Evolutionary conservation across 2,113 vertebrate genomes (phyloP).

Genomic region (Motacilla alba): DNA sequence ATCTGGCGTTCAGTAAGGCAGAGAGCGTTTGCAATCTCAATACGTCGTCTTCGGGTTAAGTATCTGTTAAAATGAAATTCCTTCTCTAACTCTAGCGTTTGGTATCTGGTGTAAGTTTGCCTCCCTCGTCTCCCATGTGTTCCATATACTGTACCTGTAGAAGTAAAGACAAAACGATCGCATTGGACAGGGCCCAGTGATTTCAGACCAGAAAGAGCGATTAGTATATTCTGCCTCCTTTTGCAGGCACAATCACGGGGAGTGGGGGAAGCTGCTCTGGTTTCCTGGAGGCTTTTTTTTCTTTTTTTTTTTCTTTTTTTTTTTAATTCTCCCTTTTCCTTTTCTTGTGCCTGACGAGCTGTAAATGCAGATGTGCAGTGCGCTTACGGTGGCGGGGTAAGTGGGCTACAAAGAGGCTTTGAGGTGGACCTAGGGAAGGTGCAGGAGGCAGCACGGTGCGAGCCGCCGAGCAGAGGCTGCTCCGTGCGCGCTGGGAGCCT

Average conservation of each 20-base stretch:
- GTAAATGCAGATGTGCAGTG: neutral
- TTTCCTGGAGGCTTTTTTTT: neutral
- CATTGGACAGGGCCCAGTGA: slow-evolving; percentile 53
- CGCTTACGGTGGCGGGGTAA: neutral
- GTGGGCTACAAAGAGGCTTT: neutral
- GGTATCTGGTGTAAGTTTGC: slow-evolving; percentile 84
- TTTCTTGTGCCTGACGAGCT: neutral
- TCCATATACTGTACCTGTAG: slow-evolving; percentile 81
- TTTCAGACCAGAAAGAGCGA: slow-evolving; percentile 39
- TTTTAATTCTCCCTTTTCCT: neutral
- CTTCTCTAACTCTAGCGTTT: slow-evolving; percentile 86
- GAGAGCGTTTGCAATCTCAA: slow-evolving; percentile 84
- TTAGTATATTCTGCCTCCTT: neutral
- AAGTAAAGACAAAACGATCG: slow-evolving; percentile 65
- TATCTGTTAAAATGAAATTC: slow-evolving; percentile 88
- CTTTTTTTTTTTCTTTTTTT: neutral
- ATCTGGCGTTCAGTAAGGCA: slow-evolving; percentile 86
- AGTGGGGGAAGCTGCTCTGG: neutral
- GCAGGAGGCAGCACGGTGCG: neutral
- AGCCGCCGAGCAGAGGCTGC: neutral
- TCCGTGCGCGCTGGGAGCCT: neutral
- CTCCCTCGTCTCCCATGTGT: slow-evolving; percentile 82
- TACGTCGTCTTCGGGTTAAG: slow-evolving; percentile 83
- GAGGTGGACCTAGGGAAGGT: neutral
- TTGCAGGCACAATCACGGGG: neutral